Base-by-base conservation (phyloP, 2,797 vertebrate species). In the Myoxocephalus aenaeus region DNA sequence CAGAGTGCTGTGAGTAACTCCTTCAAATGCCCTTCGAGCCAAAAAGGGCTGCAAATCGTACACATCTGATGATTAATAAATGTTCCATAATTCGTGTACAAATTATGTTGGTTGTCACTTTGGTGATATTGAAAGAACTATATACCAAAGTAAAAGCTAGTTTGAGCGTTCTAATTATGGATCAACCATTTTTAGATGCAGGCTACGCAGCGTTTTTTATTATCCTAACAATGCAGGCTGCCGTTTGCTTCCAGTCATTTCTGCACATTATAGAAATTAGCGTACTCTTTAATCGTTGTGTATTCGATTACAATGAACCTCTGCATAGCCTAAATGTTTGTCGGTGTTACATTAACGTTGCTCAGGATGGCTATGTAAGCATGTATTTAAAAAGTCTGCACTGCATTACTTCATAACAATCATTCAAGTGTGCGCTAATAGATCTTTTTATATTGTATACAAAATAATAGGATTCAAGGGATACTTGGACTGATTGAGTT, bases 191-290 rank as follows among this genome's bases (percentile, higher is more conserved):
- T 69, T 48, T 25, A 64, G 2, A 38, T 42, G 25, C 36, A n/a
- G 7, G 15, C 29, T 36, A 0, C 4, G 44, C 4, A 36, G 29
- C 29, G 9, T 50, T 75, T 67, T 63, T 5, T n/a, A 34, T 4
- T 44, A 46, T 46, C 15, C 10, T 48, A 12, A 10, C 4, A 5
- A 53, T 71, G 20, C 7, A 40, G n/a, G 40, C n/a, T 64, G 36
- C n/a, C 63, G 7, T 50, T 65, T 50, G 36, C 67, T 56, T 74
- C 44, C n/a, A 46, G 65, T 57, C 3, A 58, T 69, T 80, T 65
- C 53, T 80, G 15, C 56, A 51, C 53, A 83, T 75, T 65, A 75
- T 48, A 48, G 54, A 79, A 70, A 82, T 87, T 17, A 59, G 42
- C 18, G 44, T 68, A 72, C 48, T 73, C 64, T 75, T 65, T 70